Evolutionary conservation across 1,140 invertebrate species (phyloP).

Genomic region (Drosophila auraria): DNA sequence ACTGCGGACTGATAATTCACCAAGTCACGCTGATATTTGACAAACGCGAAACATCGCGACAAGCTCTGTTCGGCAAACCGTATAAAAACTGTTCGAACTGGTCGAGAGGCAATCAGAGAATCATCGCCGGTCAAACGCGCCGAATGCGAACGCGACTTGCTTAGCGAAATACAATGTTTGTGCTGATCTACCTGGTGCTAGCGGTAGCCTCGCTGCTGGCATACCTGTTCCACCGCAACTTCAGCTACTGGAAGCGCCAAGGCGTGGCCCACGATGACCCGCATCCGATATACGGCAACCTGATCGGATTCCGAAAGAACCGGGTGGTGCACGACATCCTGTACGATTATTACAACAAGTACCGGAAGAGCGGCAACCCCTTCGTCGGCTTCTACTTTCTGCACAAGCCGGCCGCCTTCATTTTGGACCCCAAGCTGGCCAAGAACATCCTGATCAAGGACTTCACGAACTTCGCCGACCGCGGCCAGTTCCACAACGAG

Average conservation of each 20-base stretch:
- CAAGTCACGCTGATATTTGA: conserved; percentile 23
- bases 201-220: conserved; percentile 48
- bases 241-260: conserved; percentile 83
- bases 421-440: conserved; percentile 75
- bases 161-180: conserved; percentile 36
- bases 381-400: conserved; percentile 68
- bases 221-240: conserved; percentile 51
- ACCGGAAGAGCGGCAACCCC: conserved; percentile 55
- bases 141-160: not conserved
- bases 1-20: not conserved
- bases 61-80: not conserved
- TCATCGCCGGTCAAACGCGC: not conserved
- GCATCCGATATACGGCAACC: conserved; percentile 78
- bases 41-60: not conserved
- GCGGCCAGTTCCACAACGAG: conserved; percentile 85
- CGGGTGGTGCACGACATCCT: conserved; percentile 35
- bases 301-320: conserved; percentile 57
- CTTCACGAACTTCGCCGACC: conserved; percentile 86
- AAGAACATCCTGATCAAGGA: conserved; percentile 87
- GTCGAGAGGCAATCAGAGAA: conserved; percentile 1
- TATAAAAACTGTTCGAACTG: conserved; percentile 3
- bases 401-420: conserved; percentile 45
- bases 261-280: conserved; percentile 84
- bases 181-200: conserved; percentile 52
- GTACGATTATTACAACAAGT: conserved; percentile 58